These are phyloP conservation scores for Periophthalmus magnuspinnatus DNA, from an alignment of 2,797 vertebrate genomes.

Conservation along the genomic window DNA sequence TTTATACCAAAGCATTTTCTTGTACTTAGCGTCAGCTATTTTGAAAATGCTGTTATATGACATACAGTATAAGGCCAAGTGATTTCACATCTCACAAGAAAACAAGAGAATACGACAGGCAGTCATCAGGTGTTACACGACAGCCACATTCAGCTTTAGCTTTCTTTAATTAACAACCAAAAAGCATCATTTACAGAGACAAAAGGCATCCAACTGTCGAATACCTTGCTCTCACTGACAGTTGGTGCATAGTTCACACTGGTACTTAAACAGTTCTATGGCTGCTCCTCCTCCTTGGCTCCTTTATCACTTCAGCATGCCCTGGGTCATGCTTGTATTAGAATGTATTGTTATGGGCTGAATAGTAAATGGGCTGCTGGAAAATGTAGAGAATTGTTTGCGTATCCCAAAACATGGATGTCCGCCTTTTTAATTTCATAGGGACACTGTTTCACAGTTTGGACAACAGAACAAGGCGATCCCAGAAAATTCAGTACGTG, in stretches of 20 bases:
- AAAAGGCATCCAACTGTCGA: background rate
- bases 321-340: slow-evolving; percentile 20
- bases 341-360: background rate
- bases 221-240: slow-evolving; percentile 21
- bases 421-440: background rate
- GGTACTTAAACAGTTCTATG: background rate
- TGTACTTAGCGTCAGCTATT: background rate
- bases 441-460: background rate
- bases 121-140: background rate
- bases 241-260: slow-evolving; percentile 16
- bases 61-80: background rate
- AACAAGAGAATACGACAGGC: too few relatives aligned
- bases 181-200: background rate
- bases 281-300: too few relatives aligned
- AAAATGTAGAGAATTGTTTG: background rate
- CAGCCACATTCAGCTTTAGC: background rate
- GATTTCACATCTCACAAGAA: background rate
- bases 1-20: slow-evolving; percentile 5
- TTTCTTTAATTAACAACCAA: background rate
- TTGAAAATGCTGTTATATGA: background rate
- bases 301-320: background rate
- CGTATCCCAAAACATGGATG: background rate
- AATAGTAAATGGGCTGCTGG: too few relatives aligned
- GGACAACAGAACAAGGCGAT: background rate
- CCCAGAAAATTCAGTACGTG: too few relatives aligned